Evolutionary conservation across 2,888 invertebrate species (phyloP), one percentile per base, ranked within the genome.

Genomic region (Melanophora roralis): DNA sequence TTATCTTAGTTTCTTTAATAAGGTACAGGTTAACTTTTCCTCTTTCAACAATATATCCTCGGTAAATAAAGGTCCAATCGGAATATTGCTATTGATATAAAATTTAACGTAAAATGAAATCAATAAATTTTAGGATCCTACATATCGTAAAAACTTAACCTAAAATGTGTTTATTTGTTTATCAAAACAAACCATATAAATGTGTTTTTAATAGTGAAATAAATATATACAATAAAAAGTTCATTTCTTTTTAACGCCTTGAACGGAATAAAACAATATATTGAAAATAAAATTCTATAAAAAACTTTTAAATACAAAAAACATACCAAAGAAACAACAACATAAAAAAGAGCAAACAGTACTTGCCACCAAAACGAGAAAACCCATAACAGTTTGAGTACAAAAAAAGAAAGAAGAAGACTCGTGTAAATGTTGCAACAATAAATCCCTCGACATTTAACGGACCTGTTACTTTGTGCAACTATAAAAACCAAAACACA

Each of bases 361-460:
- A 53, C 11, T 65, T 73, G 55, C 55, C 57, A 40, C 19, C 53
- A 69, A 27, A 40, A 32, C 19, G 27, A 6, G 12, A 60, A 43
- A 49, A 45, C 32, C 53, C 11, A 49, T 27, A 49, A 64, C n/a
- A 34, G 32, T 3, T 27, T 27, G n/a, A n/a, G n/a, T 27, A 6
- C 3, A 27, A 27, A 27, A 27, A 5, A 27, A 27, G 3, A 27
- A 3, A 27, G 6, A 3, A 27, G 3, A n/a, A 40, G 12, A 47
- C 47, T 76, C 51, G 38, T 43, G 0, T 40, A 62, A 75, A 64
- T 65, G 59, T 60, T 75, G 75, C 79, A 75, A 55, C 67, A 67
- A 71, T 51, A 75, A 71, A 79, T 71, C 67, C 67, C 71, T 47
- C 8, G 53, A 79, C 55, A 67, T 79, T 65, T 65, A 74, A 75